Evolutionary conservation across 2,888 invertebrate species (phyloP).

Genomic region (Holacanthella duospinosa): DNA sequence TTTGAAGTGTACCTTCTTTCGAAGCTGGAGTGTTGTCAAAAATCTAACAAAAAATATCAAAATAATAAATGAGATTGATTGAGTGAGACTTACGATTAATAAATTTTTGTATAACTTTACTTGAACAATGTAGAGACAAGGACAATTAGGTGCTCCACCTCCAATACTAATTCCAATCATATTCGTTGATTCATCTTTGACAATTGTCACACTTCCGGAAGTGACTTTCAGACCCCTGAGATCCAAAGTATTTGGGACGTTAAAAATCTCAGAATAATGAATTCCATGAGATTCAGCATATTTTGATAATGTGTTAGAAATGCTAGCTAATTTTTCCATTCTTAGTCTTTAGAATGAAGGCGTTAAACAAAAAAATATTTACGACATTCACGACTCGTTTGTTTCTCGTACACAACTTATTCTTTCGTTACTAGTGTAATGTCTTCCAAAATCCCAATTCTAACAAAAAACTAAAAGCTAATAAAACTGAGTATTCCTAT

Average conservation of each 20-base stretch:
- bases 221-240: constrained; percentile 95
- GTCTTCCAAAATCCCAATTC: no score
- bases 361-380: no score
- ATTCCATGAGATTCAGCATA: not conserved
- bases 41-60: constrained; percentile 48
- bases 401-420: no score
- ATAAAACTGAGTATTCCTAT: no score
- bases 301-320: not conserved
- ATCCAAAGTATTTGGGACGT: constrained; percentile 8
- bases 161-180: constrained; percentile 97
- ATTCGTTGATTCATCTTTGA: constrained; percentile 72
- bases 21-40: constrained; percentile 97
- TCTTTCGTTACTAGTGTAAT: no score
- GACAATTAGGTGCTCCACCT: constrained; percentile 88
- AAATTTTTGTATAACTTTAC: no score
- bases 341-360: no score
- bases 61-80: no score
- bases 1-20: constrained; percentile 82
- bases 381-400: no score
- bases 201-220: constrained; percentile 77
- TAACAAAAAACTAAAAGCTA: no score
- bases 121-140: constrained; percentile 96
- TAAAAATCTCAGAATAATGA: not conserved
- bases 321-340: no score
- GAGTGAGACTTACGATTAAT: no score